These are phyloP conservation scores for Galagoides demidoff DNA, from an alignment of 2,797 vertebrate genomes.

Conservation along the genomic window DNA sequence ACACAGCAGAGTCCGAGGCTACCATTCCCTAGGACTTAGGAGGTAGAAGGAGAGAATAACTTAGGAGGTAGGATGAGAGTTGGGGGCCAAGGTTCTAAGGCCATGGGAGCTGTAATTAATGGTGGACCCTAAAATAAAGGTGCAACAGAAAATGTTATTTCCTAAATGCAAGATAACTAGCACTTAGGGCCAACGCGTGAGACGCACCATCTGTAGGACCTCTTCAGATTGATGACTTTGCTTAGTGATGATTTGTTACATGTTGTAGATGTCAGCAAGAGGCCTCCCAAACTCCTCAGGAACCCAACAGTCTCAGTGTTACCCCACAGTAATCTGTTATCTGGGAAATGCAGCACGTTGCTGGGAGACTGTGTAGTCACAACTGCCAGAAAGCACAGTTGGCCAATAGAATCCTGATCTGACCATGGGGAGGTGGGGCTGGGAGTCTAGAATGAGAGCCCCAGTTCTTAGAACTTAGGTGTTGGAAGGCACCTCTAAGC, in stretches of 20 bases:
- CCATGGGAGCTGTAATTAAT: background rate
- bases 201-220: background rate
- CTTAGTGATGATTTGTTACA: background rate
- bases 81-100: background rate
- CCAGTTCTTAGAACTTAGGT: background rate
- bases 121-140: background rate
- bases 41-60: background rate
- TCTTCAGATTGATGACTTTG: background rate
- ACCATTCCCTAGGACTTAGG: background rate
- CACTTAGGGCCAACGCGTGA: background rate
- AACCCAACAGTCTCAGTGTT: background rate
- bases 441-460: background rate
- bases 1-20: background rate
- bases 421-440: background rate
- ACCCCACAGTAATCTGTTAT: background rate
- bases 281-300: background rate
- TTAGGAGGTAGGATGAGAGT: background rate
- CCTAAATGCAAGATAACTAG: background rate
- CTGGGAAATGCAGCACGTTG: background rate
- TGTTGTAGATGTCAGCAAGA: background rate
- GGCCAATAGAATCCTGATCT: background rate
- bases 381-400: background rate
- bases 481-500: background rate
- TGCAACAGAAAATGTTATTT: background rate
- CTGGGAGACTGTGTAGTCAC: background rate